Conservation (phyloP, 2,797 vertebrate genomes). For the Urophycis tenuis region DNA sequence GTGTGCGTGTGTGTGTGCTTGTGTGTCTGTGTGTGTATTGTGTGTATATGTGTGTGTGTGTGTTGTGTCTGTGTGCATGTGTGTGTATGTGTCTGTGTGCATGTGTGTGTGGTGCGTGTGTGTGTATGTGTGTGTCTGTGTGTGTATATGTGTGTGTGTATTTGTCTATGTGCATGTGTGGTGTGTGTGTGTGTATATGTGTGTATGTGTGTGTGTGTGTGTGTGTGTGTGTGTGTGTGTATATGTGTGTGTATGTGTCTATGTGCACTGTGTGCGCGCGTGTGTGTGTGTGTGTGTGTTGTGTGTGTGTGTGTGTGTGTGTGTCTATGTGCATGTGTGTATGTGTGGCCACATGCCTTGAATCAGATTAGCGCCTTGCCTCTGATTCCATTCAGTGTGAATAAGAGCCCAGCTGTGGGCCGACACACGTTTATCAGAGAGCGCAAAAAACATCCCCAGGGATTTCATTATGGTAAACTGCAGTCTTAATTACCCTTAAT, state of each 20-base stretch:
- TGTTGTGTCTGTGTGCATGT: too few species aligned
- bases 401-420: slow-evolving; percentile 22
- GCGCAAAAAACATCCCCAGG: slow-evolving; percentile 41
- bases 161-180: slow-evolving; percentile 21
- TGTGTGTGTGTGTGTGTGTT: slow-evolving; percentile 17
- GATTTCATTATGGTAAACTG: slow-evolving; percentile 48
- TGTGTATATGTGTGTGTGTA: slow-evolving; percentile 9
- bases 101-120: slow-evolving; percentile 7
- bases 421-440: slow-evolving; percentile 30
- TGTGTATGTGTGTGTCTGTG: slow-evolving; percentile 7
- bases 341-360: slow-evolving; percentile 11
- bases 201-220: slow-evolving; percentile 8
- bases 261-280: slow-evolving; percentile 26
- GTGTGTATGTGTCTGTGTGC: slow-evolving; percentile 21
- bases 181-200: slow-evolving; percentile 17
- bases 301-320: not conserved
- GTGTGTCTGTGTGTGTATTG: slow-evolving; percentile 7
- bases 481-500: slow-evolving; percentile 45
- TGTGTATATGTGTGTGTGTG: slow-evolving; percentile 19
- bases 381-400: slow-evolving; percentile 19
- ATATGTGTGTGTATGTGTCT: slow-evolving; percentile 8
- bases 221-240: slow-evolving; percentile 15
- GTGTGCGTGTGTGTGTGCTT: slow-evolving; percentile 5
- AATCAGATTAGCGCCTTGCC: slow-evolving; percentile 7
- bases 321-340: slow-evolving; percentile 7